Evolutionary conservation across 1,140 invertebrate genomes (phyloP), one percentile per base, ranked within the genome.

Genomic region (Ceratitis capitata): DNA sequence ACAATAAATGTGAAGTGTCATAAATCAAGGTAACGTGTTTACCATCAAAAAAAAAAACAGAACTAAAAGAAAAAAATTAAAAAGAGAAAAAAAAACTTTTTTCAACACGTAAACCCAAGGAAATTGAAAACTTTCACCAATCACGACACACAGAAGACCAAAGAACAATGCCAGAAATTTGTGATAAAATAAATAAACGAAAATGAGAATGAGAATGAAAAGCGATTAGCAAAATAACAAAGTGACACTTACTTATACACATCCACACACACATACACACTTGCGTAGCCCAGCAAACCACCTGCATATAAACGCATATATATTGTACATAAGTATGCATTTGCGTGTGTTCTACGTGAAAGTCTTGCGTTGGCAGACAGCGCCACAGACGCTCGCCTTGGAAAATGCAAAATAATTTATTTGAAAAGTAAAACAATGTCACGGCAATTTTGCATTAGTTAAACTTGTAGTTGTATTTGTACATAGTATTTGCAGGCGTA

Each of bases 321-420:
- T 14, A 56, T 2, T n/a, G 14, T 4, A 56, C 2, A 23, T 32
- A 64, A 10, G 58, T 12, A n/a, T n/a, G 26, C 19, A 58, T 10
- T 29, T 61, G 56, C n/a, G 23, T n/a, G n/a, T n/a, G n/a, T n/a
- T n/a, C n/a, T n/a, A n/a, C n/a, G n/a, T n/a, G n/a, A 26, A 19
- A 61, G 26, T 26, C 7, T 0, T 6, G 1, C 39, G 39, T 3
- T 45, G 69, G n/a, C 14, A 78, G 69, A 23, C 35, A 45, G 2
- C 19, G 69, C 69, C 69, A 78, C 39, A 78, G 69, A 78, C 69
- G n/a, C 69, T 78, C 12, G 19, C 39, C 39, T 47, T 23, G 16
- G 39, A 14, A 39, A 78, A 78, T 78, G 69, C 39, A 78, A 78
- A n/a, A 78, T 78, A 78, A 78, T 78, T 78, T 78, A 78, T 78